phyloP scores from a whole-genome alignment of 64 coral and sea anemone genomes.

The Porites australiensis region DNA sequence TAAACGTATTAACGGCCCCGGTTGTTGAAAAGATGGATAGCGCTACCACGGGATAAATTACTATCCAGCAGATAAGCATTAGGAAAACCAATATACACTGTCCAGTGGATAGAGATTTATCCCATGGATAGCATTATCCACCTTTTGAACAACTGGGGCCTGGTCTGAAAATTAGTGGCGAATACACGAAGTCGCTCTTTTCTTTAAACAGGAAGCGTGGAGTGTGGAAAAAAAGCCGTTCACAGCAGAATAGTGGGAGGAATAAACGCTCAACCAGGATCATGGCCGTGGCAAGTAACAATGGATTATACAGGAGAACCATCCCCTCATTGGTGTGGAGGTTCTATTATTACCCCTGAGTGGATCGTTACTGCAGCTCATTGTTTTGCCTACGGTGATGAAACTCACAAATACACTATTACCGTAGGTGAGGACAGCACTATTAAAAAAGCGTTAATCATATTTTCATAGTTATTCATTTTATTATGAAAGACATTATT shows the following conservation, averaged over 20 bases:
- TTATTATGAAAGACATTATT: too few species aligned
- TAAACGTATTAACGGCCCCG: too few species aligned
- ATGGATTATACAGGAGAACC: constrained; percentile 79
- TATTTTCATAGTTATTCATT: too few species aligned
- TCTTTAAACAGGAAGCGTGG: constrained; percentile 20
- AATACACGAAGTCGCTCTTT: background rate
- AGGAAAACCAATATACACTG: too few species aligned
- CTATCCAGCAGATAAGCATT: too few species aligned
- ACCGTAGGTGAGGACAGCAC: constrained; percentile 50
- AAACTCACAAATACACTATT: constrained; percentile 72
- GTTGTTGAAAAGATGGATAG: too few species aligned
- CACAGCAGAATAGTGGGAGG: constrained; percentile 81
- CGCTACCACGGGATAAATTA: too few species aligned
- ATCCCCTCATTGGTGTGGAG: constrained; percentile 84
- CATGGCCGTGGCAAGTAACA: constrained; percentile 88
- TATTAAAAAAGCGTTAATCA: too few species aligned
- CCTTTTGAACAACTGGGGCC: too few species aligned
- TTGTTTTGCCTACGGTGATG: constrained; percentile 81
- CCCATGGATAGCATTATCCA: too few species aligned
- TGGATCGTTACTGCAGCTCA: constrained; percentile 92
- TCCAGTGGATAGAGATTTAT: too few species aligned
- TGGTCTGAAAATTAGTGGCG: too few species aligned
- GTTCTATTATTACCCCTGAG: constrained; percentile 59
- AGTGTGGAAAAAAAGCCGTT: constrained; percentile 77
- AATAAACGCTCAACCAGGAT: constrained; percentile 71